These are phyloP conservation scores for Streptopelia turtur DNA, from an alignment of 2,797 vertebrate genomes.

Conservation along the genomic window DNA sequence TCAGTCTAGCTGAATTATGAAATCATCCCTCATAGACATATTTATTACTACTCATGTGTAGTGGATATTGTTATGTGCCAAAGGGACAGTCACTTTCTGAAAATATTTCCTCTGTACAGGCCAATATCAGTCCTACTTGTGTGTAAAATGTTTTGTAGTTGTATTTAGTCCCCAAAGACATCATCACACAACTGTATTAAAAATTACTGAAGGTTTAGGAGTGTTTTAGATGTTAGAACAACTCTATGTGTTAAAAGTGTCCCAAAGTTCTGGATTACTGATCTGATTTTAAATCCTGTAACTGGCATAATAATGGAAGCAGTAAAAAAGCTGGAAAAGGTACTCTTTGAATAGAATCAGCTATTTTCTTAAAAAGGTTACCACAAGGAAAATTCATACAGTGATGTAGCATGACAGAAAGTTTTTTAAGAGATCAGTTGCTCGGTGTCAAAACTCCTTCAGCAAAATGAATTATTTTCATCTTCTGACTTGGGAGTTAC, in stretches of 20 bases:
- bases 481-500: not conserved
- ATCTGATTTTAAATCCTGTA: conserved; percentile 9
- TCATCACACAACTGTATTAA: not conserved
- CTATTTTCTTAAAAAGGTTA: conserved; percentile 43
- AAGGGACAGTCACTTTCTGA: conserved; percentile 26
- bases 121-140: not conserved
- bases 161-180: not conserved
- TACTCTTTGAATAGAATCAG: not conserved
- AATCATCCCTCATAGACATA: not conserved
- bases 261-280: not conserved
- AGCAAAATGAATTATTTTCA: not conserved
- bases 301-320: not conserved
- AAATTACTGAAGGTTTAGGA: not conserved
- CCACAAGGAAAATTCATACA: not conserved
- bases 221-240: not conserved
- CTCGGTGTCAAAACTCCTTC: not conserved
- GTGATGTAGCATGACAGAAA: not conserved
- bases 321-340: conserved; percentile 11
- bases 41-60: not conserved
- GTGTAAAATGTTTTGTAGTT: not conserved
- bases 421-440: not conserved
- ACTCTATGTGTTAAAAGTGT: not conserved
- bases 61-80: not conserved
- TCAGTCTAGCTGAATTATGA: not conserved
- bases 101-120: not conserved